A percentile compares a stretch with the other conserved stretches of the same genome.
These are phyloP conservation scores for Torymus aiolomorphi DNA, from an alignment of 2,888 invertebrate genomes.

Conservation along the genomic window DNA sequence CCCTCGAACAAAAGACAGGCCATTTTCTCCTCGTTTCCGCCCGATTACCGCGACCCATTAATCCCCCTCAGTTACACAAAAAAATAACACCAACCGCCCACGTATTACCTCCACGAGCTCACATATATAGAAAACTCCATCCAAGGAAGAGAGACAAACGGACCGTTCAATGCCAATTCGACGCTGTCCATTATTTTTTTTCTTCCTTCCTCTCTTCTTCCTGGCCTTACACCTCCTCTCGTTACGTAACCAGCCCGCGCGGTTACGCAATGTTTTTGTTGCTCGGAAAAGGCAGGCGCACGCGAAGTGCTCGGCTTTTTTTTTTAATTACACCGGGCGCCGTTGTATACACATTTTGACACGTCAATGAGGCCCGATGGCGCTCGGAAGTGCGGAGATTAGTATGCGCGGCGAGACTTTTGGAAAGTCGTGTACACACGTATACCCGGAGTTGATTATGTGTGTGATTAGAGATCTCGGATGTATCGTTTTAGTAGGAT, in stretches of 20 bases:
- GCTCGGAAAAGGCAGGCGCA: not conserved
- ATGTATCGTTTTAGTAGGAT: not conserved
- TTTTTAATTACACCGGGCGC: not conserved
- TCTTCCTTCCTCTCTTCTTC: not conserved
- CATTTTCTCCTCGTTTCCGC: constrained; percentile 3
- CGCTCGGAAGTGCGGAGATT: constrained; percentile 22
- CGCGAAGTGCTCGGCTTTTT: not conserved
- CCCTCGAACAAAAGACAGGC: not conserved
- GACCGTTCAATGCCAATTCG: constrained; percentile 38
- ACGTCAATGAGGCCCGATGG: not conserved
- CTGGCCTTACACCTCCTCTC: not conserved
- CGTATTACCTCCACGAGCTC: too few relatives aligned
- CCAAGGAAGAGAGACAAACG: not conserved
- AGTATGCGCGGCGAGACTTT: constrained; percentile 15
- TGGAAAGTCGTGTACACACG: constrained; percentile 2
- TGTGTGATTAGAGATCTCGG: too few relatives aligned
- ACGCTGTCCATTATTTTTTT: not conserved
- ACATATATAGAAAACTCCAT: not conserved
- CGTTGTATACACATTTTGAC: constrained; percentile 14
- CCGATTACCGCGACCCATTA: constrained; percentile 28
- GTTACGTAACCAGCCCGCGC: not conserved
- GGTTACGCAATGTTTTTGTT: constrained; percentile 34
- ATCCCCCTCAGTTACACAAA: constrained; percentile 27
- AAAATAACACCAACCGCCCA: constrained; percentile 2
- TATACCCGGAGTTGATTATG: too few relatives aligned